phyloP scores from a whole-genome alignment of 1,140 invertebrate species.

The Eriosoma lanigerum region DNA sequence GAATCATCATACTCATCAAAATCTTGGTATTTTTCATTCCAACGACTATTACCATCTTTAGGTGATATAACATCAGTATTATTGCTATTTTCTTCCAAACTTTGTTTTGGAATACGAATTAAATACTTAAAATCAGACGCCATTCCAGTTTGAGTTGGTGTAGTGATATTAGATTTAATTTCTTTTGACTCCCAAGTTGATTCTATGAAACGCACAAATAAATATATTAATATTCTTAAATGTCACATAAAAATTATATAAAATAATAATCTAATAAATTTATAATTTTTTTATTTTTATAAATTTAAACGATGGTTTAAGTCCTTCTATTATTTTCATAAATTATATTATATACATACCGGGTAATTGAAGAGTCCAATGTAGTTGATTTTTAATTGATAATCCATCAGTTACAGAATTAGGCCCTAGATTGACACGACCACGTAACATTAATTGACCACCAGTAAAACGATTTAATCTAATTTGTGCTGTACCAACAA shows the following conservation, averaged over 20 bases:
- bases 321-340: no score
- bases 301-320: no score
- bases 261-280: no score
- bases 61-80: neutral
- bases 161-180: slow-evolving; percentile 18
- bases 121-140: slow-evolving; percentile 41
- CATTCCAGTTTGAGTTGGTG: neutral
- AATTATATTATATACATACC: no score
- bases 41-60: neutral
- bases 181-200: slow-evolving; percentile 46
- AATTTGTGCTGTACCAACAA: slow-evolving; percentile 39
- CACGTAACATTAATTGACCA: slow-evolving; percentile 37
- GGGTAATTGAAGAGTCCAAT: slow-evolving; percentile 52
- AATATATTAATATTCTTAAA: no score
- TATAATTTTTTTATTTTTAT: no score
- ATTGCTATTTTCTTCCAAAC: neutral
- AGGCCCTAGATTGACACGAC: neutral
- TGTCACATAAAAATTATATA: no score
- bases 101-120: slow-evolving; percentile 28
- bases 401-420: slow-evolving; percentile 13
- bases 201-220: neutral
- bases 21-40: slow-evolving; percentile 18
- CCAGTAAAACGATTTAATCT: slow-evolving; percentile 23
- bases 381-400: neutral
- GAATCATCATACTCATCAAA: neutral